Percentiles rank a stretch among this genome's conserved stretches.
phyloP scores from a whole-genome alignment of 2,888 invertebrate genomes.

The Orthonevra nobilis region DNA sequence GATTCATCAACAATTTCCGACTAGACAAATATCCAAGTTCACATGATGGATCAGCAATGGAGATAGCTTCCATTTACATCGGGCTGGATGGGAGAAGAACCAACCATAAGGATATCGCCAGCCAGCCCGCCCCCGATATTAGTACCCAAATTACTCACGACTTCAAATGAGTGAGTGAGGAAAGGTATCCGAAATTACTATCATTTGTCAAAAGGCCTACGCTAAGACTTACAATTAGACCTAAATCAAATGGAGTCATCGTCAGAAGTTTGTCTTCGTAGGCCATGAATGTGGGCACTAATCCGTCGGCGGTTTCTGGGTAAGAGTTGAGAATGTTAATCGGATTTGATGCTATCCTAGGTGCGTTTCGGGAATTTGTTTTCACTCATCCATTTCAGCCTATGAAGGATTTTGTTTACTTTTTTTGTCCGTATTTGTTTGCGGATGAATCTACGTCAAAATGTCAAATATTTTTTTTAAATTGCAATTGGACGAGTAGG shows the following conservation, averaged over 20 bases:
- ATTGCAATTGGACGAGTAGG: too few species aligned
- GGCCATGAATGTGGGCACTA: neutral
- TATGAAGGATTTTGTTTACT: neutral
- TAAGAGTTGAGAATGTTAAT: conserved; percentile 26
- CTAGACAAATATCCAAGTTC: conserved; percentile 28
- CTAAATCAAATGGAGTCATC: neutral
- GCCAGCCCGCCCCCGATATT: neutral
- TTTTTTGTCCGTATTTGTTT: neutral
- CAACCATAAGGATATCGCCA: too few species aligned
- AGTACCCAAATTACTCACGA: conserved; percentile 11
- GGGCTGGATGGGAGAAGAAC: too few species aligned
- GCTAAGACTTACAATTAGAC: too few species aligned
- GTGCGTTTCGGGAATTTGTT: neutral
- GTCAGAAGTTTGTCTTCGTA: too few species aligned
- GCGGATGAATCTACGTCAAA: too few species aligned
- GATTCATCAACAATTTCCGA: conserved; percentile 10
- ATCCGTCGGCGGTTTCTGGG: conserved; percentile 1
- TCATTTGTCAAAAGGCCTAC: conserved; percentile 35
- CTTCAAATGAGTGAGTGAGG: neutral
- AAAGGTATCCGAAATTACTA: conserved; percentile 21
- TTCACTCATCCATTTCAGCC: conserved; percentile 6
- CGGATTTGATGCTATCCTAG: neutral
- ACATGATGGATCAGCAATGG: too few species aligned
- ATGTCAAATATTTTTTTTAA: too few species aligned
- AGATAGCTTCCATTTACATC: too few species aligned